Conservation (phyloP, 2,113 vertebrate genomes). For the Datnioides undecimradiatus region DNA sequence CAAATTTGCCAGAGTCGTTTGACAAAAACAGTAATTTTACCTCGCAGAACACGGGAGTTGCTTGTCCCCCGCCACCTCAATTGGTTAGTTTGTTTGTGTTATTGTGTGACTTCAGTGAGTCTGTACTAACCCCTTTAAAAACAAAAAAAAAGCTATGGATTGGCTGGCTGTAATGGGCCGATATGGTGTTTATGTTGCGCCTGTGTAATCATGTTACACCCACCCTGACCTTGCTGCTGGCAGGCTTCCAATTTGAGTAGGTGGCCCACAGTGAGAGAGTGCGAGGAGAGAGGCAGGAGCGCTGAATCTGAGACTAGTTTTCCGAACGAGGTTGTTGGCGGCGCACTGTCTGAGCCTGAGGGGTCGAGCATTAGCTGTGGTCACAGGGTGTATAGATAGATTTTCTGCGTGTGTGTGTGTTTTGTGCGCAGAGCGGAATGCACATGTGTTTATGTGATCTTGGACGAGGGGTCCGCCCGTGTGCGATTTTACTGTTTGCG, state of each 20-base stretch:
- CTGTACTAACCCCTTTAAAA: too few species aligned
- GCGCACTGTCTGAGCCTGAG: constrained; percentile 44
- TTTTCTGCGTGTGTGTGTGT: constrained; percentile 24
- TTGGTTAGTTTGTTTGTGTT: too few species aligned
- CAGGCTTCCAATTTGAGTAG: constrained; percentile 57
- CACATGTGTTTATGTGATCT: constrained; percentile 26
- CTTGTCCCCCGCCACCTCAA: too few species aligned
- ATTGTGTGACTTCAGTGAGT: too few species aligned
- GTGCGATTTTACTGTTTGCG: constrained; percentile 16
- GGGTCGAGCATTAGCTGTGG: constrained; percentile 40
- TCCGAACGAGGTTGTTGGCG: constrained; percentile 40
- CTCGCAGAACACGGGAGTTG: too few species aligned
- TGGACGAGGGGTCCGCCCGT: not conserved
- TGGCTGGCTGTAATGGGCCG: constrained; percentile 30
- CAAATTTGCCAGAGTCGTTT: too few species aligned
- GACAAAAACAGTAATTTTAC: too few species aligned
- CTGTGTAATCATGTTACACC: constrained; percentile 47
- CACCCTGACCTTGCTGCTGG: constrained; percentile 62
- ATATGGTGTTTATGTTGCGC: constrained; percentile 43
- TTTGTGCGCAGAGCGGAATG: constrained; percentile 6
- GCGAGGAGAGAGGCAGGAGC: constrained; percentile 23
- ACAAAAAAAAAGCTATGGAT: not conserved
- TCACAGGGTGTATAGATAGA: constrained; percentile 4
- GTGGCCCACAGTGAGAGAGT: constrained; percentile 47
- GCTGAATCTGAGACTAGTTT: constrained; percentile 40